Evolutionary conservation across 1,140 invertebrate species (phyloP).

Genomic region (Ceratina australensis): DNA sequence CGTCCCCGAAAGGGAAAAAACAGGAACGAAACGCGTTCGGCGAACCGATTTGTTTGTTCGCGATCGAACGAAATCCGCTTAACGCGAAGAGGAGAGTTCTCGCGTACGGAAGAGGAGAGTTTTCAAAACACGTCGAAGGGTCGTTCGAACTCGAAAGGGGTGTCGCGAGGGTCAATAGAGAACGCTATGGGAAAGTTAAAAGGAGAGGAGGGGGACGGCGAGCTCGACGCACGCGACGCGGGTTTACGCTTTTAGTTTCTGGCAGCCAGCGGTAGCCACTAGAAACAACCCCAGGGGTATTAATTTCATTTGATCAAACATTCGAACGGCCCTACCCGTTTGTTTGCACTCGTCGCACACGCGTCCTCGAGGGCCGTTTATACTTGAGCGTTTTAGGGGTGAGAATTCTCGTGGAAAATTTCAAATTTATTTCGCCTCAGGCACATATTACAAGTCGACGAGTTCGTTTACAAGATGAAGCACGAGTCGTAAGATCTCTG

Average conservation of each 20-base stretch:
- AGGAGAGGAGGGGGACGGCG: neutral
- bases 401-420: neutral
- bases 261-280: constrained; percentile 58
- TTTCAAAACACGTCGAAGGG: constrained; percentile 20
- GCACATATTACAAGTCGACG: no score
- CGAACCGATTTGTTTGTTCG: constrained; percentile 58
- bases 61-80: constrained; percentile 62
- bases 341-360: constrained; percentile 42
- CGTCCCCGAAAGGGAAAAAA: no score
- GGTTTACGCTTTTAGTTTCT: constrained; percentile 38
- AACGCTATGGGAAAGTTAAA: constrained; percentile 22
- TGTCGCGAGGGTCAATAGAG: neutral
- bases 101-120: constrained; percentile 27
- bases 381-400: neutral
- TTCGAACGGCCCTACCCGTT: constrained; percentile 19
- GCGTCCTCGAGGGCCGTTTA: neutral
- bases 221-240: constrained; percentile 53
- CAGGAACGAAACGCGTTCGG: constrained; percentile 2
- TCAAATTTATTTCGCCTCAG: no score
- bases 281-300: constrained; percentile 63
- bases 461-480: no score
- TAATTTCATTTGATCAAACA: constrained; percentile 69
- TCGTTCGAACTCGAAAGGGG: constrained; percentile 20
- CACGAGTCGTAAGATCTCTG: no score
- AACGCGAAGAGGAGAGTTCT: constrained; percentile 44